These are phyloP conservation scores for Caretta caretta DNA, from an alignment of 2,113 vertebrate species.

Conservation along the genomic window DNA sequence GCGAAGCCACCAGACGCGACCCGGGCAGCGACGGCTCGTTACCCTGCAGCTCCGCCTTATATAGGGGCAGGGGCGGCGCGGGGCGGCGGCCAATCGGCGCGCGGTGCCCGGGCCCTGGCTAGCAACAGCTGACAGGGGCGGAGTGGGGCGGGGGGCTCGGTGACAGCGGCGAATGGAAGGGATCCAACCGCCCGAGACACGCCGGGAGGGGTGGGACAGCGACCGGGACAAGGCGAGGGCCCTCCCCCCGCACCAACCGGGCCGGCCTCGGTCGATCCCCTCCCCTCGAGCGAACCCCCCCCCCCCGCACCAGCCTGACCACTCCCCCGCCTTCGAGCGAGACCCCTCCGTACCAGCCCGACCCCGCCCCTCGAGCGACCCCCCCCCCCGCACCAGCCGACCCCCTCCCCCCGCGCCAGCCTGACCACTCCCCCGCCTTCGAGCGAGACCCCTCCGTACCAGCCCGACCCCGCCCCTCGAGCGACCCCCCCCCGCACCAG, in stretches of 20 bases:
- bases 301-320: no score
- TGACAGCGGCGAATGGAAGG: background rate
- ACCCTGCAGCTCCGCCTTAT: background rate
- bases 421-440: no score
- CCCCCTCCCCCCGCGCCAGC: no score
- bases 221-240: background rate
- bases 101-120: background rate
- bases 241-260: background rate
- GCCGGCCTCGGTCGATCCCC: background rate
- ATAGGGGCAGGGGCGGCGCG: constrained; percentile 8
- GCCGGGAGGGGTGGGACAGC: background rate
- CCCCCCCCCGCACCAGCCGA: no score
- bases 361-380: no score
- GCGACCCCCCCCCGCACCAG: no score
- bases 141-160: background rate
- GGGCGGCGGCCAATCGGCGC: constrained; percentile 16
- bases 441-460: no score
- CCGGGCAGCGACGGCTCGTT: background rate
- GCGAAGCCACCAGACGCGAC: background rate
- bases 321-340: no score
- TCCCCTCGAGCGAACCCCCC: background rate
- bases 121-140: background rate
- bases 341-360: no score
- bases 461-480: background rate
- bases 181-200: background rate